Conservation (phyloP, 1,140 invertebrate species). For the Ruditapes philippinarum region DNA sequence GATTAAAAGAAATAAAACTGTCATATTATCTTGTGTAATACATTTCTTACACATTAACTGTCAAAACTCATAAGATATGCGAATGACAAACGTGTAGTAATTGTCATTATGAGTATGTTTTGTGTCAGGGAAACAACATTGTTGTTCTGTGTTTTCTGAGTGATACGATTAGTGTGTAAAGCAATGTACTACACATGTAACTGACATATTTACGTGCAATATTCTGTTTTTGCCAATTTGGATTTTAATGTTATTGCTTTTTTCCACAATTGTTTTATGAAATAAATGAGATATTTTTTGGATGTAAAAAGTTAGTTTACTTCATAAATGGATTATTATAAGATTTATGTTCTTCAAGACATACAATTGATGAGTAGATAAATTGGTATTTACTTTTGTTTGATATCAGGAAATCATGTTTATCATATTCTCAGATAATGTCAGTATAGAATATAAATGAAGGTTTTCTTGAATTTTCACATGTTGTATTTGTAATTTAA, state of each 20-base stretch:
- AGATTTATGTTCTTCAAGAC: too few relatives aligned
- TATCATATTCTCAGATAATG: too few relatives aligned
- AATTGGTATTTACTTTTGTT: too few relatives aligned
- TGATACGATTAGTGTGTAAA: not conserved
- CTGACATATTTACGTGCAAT: not conserved
- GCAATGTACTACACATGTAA: not conserved
- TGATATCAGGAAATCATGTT: too few relatives aligned
- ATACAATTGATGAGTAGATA: too few relatives aligned
- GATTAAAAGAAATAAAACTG: not conserved
- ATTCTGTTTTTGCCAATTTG: not conserved
- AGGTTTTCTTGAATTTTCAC: too few relatives aligned
- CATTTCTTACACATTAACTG: not conserved
- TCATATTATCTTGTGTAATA: not conserved
- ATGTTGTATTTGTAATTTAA: too few relatives aligned
- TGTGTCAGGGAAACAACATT: not conserved
- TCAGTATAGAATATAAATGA: too few relatives aligned
- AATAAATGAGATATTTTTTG: too few relatives aligned
- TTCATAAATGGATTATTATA: not conserved
- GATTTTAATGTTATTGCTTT: not conserved
- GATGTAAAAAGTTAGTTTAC: too few relatives aligned
- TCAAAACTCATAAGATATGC: conserved; percentile 26
- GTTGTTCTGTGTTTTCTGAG: not conserved
- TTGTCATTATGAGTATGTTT: not conserved
- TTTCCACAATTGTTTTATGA: too few relatives aligned
- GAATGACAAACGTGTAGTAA: not conserved